Evolutionary conservation across 2,888 invertebrate genomes (phyloP), one percentile per base, ranked within the genome.

Genomic region (Ectobius pallidus): DNA sequence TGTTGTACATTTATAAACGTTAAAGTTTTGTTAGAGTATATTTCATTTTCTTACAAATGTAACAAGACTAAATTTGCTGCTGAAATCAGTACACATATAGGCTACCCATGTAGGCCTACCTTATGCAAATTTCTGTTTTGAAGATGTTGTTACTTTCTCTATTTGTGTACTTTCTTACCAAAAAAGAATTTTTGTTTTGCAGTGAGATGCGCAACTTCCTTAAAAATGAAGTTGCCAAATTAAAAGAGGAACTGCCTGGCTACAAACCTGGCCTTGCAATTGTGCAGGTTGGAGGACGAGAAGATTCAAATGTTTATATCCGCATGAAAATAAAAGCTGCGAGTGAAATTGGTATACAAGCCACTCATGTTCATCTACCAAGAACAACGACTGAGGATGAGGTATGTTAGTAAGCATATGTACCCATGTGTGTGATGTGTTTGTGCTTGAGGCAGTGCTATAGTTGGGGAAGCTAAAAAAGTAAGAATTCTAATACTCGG

Each of bases 281-380:
- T 80, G 93, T 99, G 58, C 93, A 99, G 88, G 99, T 99, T 74
- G 99, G 99, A 14, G 93, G 92, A 1, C 88, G 98, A 0, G 96
- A 96, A 82, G 99, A 99, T 84, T 99, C 99, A 58, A 98, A 98
- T 85, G 97, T 99, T 4, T 99, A 99, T 85, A 99, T 99, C 81
- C 87, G 95, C 42, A 96, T 95, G 92, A 99, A 99, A 85, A 88
- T 97, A 72, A 95, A 93, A 82, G 94, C 96, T 0, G 98, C 98
- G 0, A 88, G 86, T 69, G 94, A 95, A 78, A 94, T 99, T 78
- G 99, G 99, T 72, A 95, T 98, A 69, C 82, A 85, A 25, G 94
- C 94, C 0, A 87, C 89, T 55, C 96, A 96, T 81, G 84, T 97
- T 2, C 88, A 92, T 77, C 84, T 98, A 76, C 92, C 96, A 0